Base-by-base conservation (phyloP, 2,113 vertebrate genomes). In the Leuciscus idus region DNA sequence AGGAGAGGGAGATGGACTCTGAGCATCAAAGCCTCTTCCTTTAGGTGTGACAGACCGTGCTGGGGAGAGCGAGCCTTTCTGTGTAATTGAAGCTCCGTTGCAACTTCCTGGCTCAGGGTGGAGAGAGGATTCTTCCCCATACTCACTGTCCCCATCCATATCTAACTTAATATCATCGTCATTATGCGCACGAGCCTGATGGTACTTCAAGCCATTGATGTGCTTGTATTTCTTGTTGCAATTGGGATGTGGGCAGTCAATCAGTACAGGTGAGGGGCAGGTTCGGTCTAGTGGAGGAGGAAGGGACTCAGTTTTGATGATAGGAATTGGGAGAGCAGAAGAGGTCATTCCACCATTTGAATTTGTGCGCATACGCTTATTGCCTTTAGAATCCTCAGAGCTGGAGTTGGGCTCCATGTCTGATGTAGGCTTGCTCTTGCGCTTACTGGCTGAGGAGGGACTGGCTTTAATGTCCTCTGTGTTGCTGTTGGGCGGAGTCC, bases 171-270 rank as follows among this genome's bases (percentile, higher is more conserved):
- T 95, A 87, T 99, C 97, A 0, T 98, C 97, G 0, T 99, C 97
- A 0, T 97, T 99, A 89, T 99, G 98, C 0, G 98, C 98, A 0
- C 98, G 98, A 39, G 98, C 98, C 94, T 99, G 98, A 92, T 99
- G 98, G 89, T 99, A 99, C 92, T 99, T 99, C 36, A 99, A 96
- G 62, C 98, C 98, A 0, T 99, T 99, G 90, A 99, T 99, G 96
- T 99, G 98, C 96, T 99, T 99, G 94, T 99, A 99, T 85, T 98
- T 99, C 91, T 99, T 99, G 96, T 98, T 99, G 90, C 98, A 99
- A 92, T 98, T 99, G 6, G 98, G 98, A 90, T 99, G 97, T 62
- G 98, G 98, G 80, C 98, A 99, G 90, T 99, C 98, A 12, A 99
- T 99, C 88, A 99, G 96, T 89, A 98, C 96, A 2, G 98, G 98